A percentile compares a stretch with the other conserved stretches of the same genome.
Conservation (phyloP, 2,797 vertebrate genomes). For the Halcyon chelicuti region DNA sequence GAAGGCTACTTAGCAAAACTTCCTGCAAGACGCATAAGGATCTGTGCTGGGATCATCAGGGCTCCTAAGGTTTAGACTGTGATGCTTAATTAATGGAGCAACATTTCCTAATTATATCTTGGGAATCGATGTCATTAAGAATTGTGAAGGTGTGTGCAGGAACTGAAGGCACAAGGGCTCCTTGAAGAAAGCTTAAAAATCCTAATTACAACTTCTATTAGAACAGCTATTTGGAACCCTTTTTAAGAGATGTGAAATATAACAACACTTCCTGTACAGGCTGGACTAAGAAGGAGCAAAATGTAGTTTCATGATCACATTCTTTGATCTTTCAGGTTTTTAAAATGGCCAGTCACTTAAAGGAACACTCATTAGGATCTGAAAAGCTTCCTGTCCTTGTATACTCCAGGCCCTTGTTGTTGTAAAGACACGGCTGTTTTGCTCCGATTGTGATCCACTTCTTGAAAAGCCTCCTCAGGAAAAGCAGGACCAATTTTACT, state of each 20-base stretch:
- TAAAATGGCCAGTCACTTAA: neutral
- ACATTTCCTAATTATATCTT: neutral
- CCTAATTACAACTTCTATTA: neutral
- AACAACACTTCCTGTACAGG: neutral
- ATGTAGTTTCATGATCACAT: neutral
- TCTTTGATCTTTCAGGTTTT: neutral
- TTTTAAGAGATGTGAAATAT: neutral
- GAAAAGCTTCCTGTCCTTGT: neutral
- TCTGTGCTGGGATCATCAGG: neutral
- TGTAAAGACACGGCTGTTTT: neutral
- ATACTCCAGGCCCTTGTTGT: neutral
- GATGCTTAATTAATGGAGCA: neutral
- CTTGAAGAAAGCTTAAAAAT: neutral
- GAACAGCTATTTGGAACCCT: neutral
- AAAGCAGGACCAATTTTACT: neutral
- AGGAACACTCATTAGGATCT: neutral
- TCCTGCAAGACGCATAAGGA: neutral
- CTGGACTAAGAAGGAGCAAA: neutral
- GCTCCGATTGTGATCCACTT: neutral
- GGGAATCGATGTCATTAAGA: neutral
- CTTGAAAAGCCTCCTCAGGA: neutral
- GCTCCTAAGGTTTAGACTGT: neutral
- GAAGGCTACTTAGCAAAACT: neutral
- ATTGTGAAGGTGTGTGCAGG: neutral
- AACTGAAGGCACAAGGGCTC: neutral